These are phyloP conservation scores for Vulpes lagopus DNA, from an alignment of 2,113 vertebrate species.

Conservation along the genomic window DNA sequence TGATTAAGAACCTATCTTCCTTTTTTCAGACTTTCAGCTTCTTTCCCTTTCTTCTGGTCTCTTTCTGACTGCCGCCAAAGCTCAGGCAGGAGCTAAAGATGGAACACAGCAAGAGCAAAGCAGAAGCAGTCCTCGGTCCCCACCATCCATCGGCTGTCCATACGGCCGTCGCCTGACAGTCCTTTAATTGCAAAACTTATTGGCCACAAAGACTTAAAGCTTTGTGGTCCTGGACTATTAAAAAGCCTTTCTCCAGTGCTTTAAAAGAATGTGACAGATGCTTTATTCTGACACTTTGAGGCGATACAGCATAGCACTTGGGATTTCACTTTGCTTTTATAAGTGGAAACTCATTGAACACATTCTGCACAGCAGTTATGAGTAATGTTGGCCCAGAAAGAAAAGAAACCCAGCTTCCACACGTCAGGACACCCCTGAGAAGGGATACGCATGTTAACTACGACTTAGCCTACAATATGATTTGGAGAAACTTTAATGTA, in stretches of 20 bases:
- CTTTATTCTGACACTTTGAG: constrained; percentile 58
- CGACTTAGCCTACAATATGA: background rate
- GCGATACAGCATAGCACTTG: background rate
- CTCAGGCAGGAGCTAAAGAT: background rate
- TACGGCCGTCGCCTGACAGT: rapidly evolving
- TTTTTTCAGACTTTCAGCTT: background rate
- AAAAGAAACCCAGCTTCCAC: constrained; percentile 38
- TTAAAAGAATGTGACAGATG: constrained; percentile 8
- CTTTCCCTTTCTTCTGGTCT: background rate
- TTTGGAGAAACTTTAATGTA: background rate
- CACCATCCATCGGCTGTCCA: rapidly evolving
- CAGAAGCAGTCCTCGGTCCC: background rate
- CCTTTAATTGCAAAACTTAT: background rate
- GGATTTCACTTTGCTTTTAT: constrained; percentile 60
- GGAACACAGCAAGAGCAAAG: no score
- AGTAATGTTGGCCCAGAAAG: constrained; percentile 48
- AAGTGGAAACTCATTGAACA: constrained; percentile 59
- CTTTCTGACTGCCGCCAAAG: background rate
- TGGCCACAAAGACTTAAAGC: constrained; percentile 6
- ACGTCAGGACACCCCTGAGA: constrained; percentile 57
- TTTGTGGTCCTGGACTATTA: background rate
- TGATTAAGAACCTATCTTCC: background rate
- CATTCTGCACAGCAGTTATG: constrained; percentile 53
- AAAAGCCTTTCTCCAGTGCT: background rate
- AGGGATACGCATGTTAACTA: background rate